phyloP scores from a whole-genome alignment of 2,113 vertebrate species.

The Progne subis region DNA sequence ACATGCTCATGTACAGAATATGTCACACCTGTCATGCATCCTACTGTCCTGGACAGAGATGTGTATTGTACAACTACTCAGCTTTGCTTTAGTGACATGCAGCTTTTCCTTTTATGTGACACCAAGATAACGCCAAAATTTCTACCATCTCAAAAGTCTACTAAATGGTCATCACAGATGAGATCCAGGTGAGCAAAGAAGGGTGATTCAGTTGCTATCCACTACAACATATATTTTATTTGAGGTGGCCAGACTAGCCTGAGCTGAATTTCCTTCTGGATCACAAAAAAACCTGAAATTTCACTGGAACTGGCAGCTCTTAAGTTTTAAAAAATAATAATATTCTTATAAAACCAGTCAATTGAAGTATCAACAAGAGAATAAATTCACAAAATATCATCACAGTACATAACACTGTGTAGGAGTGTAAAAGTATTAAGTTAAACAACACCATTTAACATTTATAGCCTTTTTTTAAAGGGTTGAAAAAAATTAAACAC shows the following conservation, averaged over 20 bases:
- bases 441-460: background rate
- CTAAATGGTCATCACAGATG: background rate
- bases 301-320: background rate
- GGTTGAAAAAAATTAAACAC: background rate
- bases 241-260: background rate
- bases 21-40: background rate
- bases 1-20: background rate
- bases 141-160: background rate
- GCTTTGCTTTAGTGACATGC: background rate
- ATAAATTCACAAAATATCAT: background rate
- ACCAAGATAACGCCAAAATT: background rate
- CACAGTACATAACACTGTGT: background rate
- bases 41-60: background rate
- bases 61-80: background rate
- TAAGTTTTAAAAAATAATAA: background rate
- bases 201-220: background rate
- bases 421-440: background rate
- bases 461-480: background rate
- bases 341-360: background rate
- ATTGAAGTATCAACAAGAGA: background rate
- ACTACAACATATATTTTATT: background rate
- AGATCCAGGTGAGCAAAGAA: background rate
- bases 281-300: background rate
- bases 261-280: background rate
- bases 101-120: background rate